These are phyloP conservation scores for Plebejus argus DNA, from an alignment of 2,888 invertebrate species.

Conservation along the genomic window DNA sequence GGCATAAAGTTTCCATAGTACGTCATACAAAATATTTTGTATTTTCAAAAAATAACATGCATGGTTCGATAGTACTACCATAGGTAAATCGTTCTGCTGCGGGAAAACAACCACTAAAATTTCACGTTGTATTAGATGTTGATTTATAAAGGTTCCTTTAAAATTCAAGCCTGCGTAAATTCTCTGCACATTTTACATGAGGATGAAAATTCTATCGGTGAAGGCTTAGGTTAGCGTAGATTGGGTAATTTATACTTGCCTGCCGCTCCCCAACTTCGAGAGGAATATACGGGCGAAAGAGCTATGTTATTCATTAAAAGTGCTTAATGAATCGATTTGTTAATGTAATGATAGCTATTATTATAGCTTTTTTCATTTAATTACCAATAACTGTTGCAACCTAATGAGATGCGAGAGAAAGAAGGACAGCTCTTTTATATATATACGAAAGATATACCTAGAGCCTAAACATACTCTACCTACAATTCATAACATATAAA, in stretches of 20 bases:
- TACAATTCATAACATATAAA: no score
- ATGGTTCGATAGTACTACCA: no score
- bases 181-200: constrained; percentile 62
- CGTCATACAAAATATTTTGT: no score
- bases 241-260: constrained; percentile 80
- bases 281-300: constrained; percentile 50
- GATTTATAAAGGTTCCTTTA: constrained; percentile 60
- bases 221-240: constrained; percentile 75
- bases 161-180: constrained; percentile 71
- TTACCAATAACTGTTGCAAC: neutral
- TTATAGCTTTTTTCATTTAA: neutral
- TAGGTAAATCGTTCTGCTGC: no score
- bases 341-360: constrained; percentile 13
- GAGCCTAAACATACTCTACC: no score
- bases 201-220: constrained; percentile 72
- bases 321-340: constrained; percentile 69
- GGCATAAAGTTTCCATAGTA: no score
- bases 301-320: constrained; percentile 70
- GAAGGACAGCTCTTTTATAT: no score
- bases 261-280: constrained; percentile 57
- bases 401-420: neutral
- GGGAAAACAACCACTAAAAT: no score
- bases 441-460: no score
- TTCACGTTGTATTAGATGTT: constrained; percentile 42
- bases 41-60: no score